phyloP scores from a whole-genome alignment of 2,888 invertebrate genomes.

The Craniophora ligustri region DNA sequence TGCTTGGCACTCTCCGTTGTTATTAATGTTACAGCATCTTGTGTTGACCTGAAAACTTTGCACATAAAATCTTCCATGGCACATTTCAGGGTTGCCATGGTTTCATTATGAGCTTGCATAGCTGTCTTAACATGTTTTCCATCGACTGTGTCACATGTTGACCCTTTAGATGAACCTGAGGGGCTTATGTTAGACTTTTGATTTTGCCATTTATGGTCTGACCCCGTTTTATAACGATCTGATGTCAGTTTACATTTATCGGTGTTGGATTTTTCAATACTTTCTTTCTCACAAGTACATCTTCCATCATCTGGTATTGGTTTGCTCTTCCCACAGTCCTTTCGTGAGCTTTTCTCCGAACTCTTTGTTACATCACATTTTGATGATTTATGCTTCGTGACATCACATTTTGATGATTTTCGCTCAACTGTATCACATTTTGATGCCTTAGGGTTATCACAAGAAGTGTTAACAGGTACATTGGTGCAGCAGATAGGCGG shows the following conservation, averaged over 20 bases:
- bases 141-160: neutral
- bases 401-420: neutral
- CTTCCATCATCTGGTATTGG: neutral
- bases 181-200: neutral
- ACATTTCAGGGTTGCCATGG: conserved; percentile 62
- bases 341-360: neutral
- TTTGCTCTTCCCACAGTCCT: neutral
- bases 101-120: conserved; percentile 55
- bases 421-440: neutral
- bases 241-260: neutral
- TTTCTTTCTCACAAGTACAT: neutral
- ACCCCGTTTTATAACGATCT: neutral
- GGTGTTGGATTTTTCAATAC: neutral
- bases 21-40: conserved; percentile 64
- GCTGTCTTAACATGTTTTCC: conserved; percentile 26
- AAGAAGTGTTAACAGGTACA: neutral
- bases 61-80: conserved; percentile 67
- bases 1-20: conserved; percentile 60
- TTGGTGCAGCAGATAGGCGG: neutral
- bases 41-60: conserved; percentile 63
- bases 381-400: neutral
- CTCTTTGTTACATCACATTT: neutral
- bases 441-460: neutral
- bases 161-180: neutral
- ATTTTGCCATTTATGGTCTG: neutral